Evolutionary conservation across 2,888 invertebrate species (phyloP), one percentile per base, ranked within the genome.

Genomic region (Tenthredo distinguenda): DNA sequence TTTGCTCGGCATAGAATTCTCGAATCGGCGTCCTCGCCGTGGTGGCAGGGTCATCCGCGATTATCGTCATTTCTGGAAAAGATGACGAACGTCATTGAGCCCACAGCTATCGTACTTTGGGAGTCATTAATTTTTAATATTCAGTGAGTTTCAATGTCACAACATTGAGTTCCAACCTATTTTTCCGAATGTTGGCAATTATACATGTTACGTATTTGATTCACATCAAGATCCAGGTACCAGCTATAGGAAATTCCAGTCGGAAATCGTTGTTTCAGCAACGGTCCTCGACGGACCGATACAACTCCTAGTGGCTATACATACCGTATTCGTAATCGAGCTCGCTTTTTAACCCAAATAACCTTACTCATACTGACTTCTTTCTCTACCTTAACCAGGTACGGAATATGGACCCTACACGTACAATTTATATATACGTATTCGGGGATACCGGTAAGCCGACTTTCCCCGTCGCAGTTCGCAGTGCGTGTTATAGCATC

Each of bases 1-100:
- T 95, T 89, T 95, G 95, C 21, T 95, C 94, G 86, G 94, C 92
- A 87, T 95, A 96, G 92, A 96, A 96, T 88, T 94, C 92, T 88
- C 96, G 95, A 9, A 96, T 91, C 0, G 94, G 94, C 0, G 94
- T 93, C 85, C 93, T 85, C 37, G 86, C 86, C 18, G 87, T 85
- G 43, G 87, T 84, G 43, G 88, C 85, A 84, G 84, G 87, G 6
- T 87, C 87, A 62, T 88, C 87, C 43, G 86, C 86, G 76, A 89
- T 89, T 40, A 89, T 86, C 85, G 88, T 89, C 90, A 90, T 90
- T 77, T 86, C 87, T 87, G 86, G 26, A 87, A 85, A 85, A 85
- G 71, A 74, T 40, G 21, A 26, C 6, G 10, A 74, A 74, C 21
- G 15, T 12, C 10, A 43, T 74, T 74, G 10, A 21, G 21, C 21